Percentiles rank a stretch among this genome's conserved stretches.
Evolutionary conservation across 2,888 invertebrate species (phyloP).

Genomic region (Apodemia zela): DNA sequence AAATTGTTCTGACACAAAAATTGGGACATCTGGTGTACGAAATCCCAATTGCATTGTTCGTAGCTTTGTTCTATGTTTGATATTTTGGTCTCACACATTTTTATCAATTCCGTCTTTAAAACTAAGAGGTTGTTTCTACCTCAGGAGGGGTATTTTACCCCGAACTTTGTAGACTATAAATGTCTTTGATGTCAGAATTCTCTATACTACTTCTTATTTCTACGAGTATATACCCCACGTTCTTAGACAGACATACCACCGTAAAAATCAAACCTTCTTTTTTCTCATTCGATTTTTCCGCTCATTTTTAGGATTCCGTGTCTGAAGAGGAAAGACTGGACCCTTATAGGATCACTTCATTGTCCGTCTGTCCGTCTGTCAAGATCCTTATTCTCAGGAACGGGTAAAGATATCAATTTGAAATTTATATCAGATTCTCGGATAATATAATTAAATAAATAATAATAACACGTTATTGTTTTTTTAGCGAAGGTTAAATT

Average conservation of each 20-base stretch:
- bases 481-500: too few relatives aligned
- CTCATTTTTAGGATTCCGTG: too few relatives aligned
- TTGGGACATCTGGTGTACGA: slow-evolving; percentile 20
- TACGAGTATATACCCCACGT: too few relatives aligned
- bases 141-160: slow-evolving; percentile 20
- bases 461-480: too few relatives aligned
- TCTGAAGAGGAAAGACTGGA: too few relatives aligned
- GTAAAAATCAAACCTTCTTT: slow-evolving; percentile 22
- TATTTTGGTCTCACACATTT: slow-evolving; percentile 28
- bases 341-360: too few relatives aligned
- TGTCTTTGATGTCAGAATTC: slow-evolving; percentile 22
- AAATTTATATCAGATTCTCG: too few relatives aligned
- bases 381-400: too few relatives aligned
- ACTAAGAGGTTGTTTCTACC: slow-evolving; percentile 22
- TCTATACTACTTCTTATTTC: slow-evolving; percentile 10
- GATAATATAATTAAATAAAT: too few relatives aligned
- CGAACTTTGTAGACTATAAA: slow-evolving; percentile 25
- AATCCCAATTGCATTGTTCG: slow-evolving; percentile 29
- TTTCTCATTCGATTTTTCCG: slow-evolving; percentile 18
- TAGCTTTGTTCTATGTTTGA: slow-evolving; percentile 26
- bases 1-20: slow-evolving; percentile 21
- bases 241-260: not conserved
- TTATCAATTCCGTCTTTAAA: too few relatives aligned
- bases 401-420: too few relatives aligned
- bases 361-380: too few relatives aligned